A percentile compares a stretch with the other conserved stretches of the same genome.
These are phyloP conservation scores for Gallinago paraguaiae DNA, from an alignment of 2,113 vertebrate genomes.

Conservation along the genomic window DNA sequence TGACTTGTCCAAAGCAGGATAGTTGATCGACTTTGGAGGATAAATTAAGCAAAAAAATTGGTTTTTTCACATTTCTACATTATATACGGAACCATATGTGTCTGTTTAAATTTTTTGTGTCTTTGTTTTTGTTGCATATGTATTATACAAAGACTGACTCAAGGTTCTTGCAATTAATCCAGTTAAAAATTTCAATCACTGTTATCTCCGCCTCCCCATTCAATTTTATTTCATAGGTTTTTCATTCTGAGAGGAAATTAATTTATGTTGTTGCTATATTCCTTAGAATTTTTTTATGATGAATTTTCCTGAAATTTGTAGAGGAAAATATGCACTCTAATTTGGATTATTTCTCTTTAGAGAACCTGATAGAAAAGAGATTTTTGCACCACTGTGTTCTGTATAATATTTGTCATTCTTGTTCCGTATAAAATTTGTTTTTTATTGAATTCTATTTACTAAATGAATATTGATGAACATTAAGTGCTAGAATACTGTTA, in stretches of 20 bases:
- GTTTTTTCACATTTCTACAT: neutral
- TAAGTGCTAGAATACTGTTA: neutral
- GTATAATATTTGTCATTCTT: neutral
- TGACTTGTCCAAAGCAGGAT: neutral
- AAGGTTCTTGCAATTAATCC: neutral
- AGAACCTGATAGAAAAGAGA: neutral
- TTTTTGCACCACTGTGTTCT: neutral
- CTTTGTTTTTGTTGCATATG: rapidly evolving
- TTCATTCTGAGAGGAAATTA: neutral
- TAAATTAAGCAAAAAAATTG: neutral
- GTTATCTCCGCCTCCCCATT: neutral
- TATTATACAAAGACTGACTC: neutral
- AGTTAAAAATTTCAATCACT: neutral
- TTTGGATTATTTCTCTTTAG: neutral
- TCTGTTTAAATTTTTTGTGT: neutral
- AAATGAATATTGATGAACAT: neutral
- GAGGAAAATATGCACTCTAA: neutral
- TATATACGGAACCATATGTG: neutral
- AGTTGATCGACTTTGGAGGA: neutral
- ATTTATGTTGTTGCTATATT: neutral
- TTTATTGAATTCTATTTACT: neutral
- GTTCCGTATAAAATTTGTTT: neutral
- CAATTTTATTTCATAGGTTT: neutral
- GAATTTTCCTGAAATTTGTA: neutral
- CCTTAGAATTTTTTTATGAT: neutral